Percentiles rank a stretch among this genome's conserved stretches.
phyloP scores from a whole-genome alignment of 1,140 invertebrate genomes.

The Brevipalpus yothersi region DNA sequence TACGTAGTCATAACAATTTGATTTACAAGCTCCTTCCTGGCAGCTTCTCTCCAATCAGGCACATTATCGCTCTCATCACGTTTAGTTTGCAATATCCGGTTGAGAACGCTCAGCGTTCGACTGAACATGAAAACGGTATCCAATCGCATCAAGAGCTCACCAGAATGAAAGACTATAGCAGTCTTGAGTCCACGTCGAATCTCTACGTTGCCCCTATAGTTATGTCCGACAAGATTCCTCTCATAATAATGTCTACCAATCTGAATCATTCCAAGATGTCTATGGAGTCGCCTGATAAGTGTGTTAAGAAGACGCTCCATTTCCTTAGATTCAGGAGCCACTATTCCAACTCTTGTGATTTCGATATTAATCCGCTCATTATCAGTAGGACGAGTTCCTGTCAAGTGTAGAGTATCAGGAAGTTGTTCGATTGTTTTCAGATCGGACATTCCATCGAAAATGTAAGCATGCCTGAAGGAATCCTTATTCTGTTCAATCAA shows the following conservation, averaged over 20 bases:
- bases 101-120: constrained; percentile 18
- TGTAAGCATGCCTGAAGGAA: neutral
- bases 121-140: constrained; percentile 53
- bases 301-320: neutral
- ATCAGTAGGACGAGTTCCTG: neutral
- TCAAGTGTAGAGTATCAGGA: neutral
- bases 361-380: constrained; percentile 6
- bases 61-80: neutral
- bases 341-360: neutral
- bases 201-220: constrained; percentile 4
- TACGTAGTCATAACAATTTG: constrained; percentile 19
- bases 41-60: neutral
- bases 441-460: constrained; percentile 5
- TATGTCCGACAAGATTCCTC: neutral
- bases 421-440: neutral
- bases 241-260: constrained; percentile 6
- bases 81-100: neutral
- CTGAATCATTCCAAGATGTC: neutral
- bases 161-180: constrained; percentile 48
- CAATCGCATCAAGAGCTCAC: constrained; percentile 36
- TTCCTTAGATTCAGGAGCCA: neutral
- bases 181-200: constrained; percentile 28
- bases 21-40: constrained; percentile 11
- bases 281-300: neutral
- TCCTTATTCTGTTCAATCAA: constrained; percentile 23